Conservation (phyloP, 2,113 vertebrate genomes). For the Heteronetta atricapilla region DNA sequence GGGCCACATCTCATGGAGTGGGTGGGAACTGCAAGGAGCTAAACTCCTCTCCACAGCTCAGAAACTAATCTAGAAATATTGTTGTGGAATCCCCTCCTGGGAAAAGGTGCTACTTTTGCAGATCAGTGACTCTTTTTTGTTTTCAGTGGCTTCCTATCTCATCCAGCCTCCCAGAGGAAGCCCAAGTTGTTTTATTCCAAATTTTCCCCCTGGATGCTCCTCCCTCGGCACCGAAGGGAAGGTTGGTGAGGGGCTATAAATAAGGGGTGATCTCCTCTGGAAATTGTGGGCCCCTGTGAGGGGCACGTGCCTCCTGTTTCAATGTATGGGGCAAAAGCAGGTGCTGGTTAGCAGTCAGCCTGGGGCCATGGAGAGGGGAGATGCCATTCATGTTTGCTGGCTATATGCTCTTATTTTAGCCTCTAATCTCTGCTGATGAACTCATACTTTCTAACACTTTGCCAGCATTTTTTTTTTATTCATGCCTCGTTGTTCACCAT, state of each 20-base stretch:
- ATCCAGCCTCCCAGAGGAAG: background rate
- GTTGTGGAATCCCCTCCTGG: background rate
- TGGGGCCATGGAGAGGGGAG: background rate
- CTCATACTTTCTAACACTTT: accelerated
- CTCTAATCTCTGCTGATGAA: background rate
- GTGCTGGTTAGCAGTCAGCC: background rate
- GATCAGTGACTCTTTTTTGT: background rate
- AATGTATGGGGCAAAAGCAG: background rate
- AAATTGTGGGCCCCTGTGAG: background rate
- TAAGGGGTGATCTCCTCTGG: background rate
- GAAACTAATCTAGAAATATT: background rate
- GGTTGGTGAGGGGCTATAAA: background rate
- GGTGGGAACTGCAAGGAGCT: background rate
- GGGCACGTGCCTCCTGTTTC: background rate
- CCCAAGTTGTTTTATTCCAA: accelerated
- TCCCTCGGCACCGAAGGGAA: background rate
- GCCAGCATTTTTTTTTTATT: background rate
- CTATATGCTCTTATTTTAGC: background rate
- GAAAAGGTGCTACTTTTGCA: background rate
- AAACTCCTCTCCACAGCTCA: background rate
- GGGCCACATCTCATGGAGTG: background rate
- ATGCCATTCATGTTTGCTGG: background rate
- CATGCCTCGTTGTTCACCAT: too few species aligned
- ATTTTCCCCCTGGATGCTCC: background rate
- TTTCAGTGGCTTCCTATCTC: too few species aligned